A percentile compares a stretch with the other conserved stretches of the same genome.
phyloP scores from a whole-genome alignment of 2,113 vertebrate genomes.

The Ceratotherium simum region DNA sequence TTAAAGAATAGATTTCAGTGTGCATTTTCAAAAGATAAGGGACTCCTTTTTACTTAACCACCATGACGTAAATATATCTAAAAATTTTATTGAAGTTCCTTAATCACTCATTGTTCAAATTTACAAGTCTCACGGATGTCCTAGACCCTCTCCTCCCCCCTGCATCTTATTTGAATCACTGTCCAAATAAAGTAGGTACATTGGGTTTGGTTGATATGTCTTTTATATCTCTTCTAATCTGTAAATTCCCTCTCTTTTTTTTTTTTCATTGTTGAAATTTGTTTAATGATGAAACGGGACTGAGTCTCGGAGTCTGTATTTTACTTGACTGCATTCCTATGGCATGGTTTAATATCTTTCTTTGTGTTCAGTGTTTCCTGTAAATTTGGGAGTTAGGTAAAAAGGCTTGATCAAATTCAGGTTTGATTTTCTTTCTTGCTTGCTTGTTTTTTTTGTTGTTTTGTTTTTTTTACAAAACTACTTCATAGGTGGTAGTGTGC shows the following conservation, averaged over 20 bases:
- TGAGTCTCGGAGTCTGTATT: not conserved
- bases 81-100: not conserved
- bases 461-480: not conserved
- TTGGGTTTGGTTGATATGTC: not conserved
- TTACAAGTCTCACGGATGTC: not conserved
- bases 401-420: constrained; percentile 22
- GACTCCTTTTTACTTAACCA: constrained; percentile 13
- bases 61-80: not conserved
- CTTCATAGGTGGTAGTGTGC: not conserved
- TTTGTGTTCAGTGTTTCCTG: constrained; percentile 5
- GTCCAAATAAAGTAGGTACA: constrained; percentile 6
- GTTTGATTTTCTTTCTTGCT: not conserved
- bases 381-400: constrained; percentile 37
- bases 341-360: not conserved
- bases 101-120: not conserved
- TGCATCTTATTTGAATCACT: constrained; percentile 5
- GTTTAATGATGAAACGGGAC: not conserved
- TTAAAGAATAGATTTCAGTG: not conserved
- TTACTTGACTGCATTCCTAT: not conserved
- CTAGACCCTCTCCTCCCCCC: too few relatives aligned
- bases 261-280: not conserved
- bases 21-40: constrained; percentile 39
- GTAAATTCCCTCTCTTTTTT: not conserved
- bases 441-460: not conserved
- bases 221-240: not conserved